Conservation (phyloP, 2,797 vertebrate genomes). For the Peromyscus melanophrys region DNA sequence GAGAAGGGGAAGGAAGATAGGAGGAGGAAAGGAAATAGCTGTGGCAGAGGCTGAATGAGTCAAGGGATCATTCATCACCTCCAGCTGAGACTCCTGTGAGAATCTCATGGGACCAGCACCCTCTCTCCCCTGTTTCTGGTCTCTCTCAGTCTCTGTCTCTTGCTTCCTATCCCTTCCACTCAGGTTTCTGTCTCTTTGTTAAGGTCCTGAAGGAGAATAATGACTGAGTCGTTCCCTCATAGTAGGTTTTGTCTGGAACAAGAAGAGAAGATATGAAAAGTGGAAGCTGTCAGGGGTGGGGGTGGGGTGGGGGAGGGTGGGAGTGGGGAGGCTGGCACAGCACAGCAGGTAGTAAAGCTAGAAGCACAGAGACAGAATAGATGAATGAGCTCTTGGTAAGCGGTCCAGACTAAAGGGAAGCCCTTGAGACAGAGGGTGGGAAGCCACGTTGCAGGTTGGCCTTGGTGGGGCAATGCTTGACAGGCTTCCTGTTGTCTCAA, state of each 20-base stretch:
- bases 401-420: background rate
- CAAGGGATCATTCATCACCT: background rate
- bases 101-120: no score
- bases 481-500: no score
- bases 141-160: background rate
- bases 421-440: background rate
- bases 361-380: background rate
- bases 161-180: background rate
- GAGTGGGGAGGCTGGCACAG: background rate
- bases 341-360: background rate
- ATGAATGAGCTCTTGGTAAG: fast-evolving
- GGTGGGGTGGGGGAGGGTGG: fast-evolving
- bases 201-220: background rate
- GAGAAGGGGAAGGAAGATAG: no score
- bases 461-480: fast-evolving
- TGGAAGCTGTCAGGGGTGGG: background rate
- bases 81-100: background rate
- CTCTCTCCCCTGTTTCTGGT: no score
- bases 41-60: background rate
- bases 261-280: background rate
- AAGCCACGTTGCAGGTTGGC: no score
- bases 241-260: background rate
- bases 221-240: background rate
- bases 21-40: no score
- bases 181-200: background rate